These are phyloP conservation scores for Gallinago solitaria DNA, from an alignment of 2,797 vertebrate species.

Conservation along the genomic window DNA sequence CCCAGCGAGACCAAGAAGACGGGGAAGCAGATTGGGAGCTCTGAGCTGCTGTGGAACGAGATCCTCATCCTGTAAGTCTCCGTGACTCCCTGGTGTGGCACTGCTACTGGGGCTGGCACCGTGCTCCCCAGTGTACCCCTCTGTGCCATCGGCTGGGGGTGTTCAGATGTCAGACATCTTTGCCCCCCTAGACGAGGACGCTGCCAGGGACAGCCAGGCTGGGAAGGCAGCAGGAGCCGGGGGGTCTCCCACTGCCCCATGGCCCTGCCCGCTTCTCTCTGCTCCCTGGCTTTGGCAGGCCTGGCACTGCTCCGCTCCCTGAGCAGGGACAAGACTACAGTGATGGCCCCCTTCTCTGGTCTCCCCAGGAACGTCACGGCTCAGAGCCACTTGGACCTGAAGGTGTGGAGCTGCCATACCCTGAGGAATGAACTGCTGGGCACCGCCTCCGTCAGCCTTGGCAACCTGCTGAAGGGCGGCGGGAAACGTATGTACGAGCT, in stretches of 20 bases:
- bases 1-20: conserved; percentile 93
- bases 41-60: conserved; percentile 94
- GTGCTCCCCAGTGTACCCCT: rapidly evolving
- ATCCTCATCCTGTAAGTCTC: conserved; percentile 88
- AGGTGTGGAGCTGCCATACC: conserved; percentile 95
- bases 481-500: conserved; percentile 82
- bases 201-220: not conserved
- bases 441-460: conserved; percentile 87
- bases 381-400: conserved; percentile 92
- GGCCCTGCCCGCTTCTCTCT: not conserved
- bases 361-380: conserved; percentile 89
- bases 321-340: rapidly evolving
- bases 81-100: rapidly evolving
- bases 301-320: rapidly evolving
- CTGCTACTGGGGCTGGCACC: not conserved
- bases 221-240: rapidly evolving
- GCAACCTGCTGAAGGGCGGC: conserved; percentile 86
- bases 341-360: not conserved
- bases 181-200: rapidly evolving
- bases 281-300: not conserved
- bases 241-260: rapidly evolving
- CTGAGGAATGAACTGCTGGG: conserved; percentile 93
- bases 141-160: rapidly evolving
- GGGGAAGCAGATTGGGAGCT: conserved; percentile 89
- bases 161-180: rapidly evolving